Conservation (phyloP, 2,888 invertebrate genomes). For the Saturnia japonica region DNA sequence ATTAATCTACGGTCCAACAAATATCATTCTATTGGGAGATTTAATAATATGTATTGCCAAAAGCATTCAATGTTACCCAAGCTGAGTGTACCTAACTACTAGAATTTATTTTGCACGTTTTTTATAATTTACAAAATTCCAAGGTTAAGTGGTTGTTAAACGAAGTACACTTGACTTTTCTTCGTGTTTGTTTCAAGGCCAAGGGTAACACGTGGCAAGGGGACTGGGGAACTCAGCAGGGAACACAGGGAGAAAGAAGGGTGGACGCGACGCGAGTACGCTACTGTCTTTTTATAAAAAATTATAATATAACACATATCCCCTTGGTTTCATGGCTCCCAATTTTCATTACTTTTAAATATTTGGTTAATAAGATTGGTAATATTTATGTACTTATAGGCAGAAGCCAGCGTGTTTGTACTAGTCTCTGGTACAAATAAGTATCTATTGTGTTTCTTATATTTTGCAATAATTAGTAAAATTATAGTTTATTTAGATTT, state of each 20-base stretch:
- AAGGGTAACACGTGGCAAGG: conserved; percentile 60
- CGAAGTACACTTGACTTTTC: conserved; percentile 32
- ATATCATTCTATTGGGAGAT: too few relatives aligned
- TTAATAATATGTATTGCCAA: too few relatives aligned
- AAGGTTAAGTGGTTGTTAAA: not conserved
- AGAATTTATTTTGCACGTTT: not conserved
- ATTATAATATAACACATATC: conserved; percentile 13
- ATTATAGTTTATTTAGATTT: not conserved
- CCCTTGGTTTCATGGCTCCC: conserved; percentile 1
- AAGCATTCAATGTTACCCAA: not conserved
- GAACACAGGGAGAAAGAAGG: not conserved
- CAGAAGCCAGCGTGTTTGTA: not conserved
- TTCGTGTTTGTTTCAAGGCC: conserved; percentile 59
- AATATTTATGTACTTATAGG: too few relatives aligned
- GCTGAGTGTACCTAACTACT: not conserved
- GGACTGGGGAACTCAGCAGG: conserved; percentile 18
- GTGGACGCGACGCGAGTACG: conserved; percentile 13
- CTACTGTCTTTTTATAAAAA: conserved; percentile 6
- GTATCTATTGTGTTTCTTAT: not conserved
- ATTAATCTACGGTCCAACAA: too few relatives aligned
- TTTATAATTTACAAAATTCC: not conserved
- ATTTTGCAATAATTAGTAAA: not conserved
- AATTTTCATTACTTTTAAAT: not conserved
- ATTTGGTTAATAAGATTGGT: not conserved
- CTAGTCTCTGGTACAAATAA: not conserved